Conservation (phyloP, 2,113 vertebrate species). For the Garra rufa region DNA sequence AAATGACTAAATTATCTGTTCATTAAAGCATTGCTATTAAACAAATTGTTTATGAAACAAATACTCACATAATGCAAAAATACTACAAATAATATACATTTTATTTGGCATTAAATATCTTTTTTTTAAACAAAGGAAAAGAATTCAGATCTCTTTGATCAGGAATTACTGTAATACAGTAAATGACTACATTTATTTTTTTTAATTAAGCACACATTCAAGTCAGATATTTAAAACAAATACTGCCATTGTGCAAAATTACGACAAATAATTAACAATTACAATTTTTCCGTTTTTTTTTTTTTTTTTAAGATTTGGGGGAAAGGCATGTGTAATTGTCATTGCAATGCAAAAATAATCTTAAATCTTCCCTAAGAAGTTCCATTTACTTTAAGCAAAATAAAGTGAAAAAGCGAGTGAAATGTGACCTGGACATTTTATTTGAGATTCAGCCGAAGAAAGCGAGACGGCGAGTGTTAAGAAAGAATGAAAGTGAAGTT, state of each 20-base stretch:
- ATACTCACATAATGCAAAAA: too few relatives aligned
- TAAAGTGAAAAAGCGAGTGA: not conserved
- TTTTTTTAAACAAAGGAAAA: too few relatives aligned
- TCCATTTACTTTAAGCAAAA: not conserved
- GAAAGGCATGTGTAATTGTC: not conserved
- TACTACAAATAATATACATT: too few relatives aligned
- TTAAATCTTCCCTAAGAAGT: not conserved
- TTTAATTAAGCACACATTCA: not conserved
- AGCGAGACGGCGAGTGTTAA: not conserved
- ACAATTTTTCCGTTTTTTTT: too few relatives aligned
- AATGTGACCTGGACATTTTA: constrained; percentile 12
- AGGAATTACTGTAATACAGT: too few relatives aligned
- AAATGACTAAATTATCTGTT: too few relatives aligned
- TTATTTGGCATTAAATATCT: too few relatives aligned
- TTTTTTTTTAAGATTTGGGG: not conserved
- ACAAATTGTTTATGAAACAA: too few relatives aligned
- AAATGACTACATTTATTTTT: not conserved
- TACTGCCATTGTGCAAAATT: not conserved
- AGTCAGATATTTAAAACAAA: not conserved
- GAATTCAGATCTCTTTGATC: too few relatives aligned
- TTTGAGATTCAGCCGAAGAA: not conserved
- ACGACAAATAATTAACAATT: not conserved
- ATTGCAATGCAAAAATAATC: not conserved
- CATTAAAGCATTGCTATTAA: too few relatives aligned
- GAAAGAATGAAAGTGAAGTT: not conserved